These are phyloP conservation scores for Poecilobothrus nobilitatus DNA, from an alignment of 2,888 invertebrate species.

Conservation along the genomic window DNA sequence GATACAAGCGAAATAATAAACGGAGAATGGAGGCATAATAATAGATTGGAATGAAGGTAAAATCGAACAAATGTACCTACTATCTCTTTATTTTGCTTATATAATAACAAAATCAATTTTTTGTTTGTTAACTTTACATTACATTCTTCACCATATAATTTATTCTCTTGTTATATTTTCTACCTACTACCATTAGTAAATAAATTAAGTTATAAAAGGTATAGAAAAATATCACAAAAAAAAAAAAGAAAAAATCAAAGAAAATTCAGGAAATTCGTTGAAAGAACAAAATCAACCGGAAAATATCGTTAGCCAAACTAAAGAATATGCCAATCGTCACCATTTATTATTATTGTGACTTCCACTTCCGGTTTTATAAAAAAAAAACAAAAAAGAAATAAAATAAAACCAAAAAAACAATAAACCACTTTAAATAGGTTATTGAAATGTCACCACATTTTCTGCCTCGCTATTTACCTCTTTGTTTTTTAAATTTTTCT, in stretches of 20 bases:
- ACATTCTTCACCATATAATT: too few species aligned
- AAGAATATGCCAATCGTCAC: constrained; percentile 10
- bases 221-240: not conserved
- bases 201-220: not conserved
- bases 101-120: too few species aligned
- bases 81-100: too few species aligned
- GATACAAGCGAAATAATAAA: too few species aligned
- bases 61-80: too few species aligned
- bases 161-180: too few species aligned
- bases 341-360: constrained; percentile 2
- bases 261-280: constrained; percentile 1
- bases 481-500: not conserved
- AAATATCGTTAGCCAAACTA: constrained; percentile 7
- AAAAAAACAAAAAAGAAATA: not conserved
- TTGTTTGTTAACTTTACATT: too few species aligned
- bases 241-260: not conserved
- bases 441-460: not conserved
- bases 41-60: too few species aligned
- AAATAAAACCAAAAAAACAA: too few species aligned
- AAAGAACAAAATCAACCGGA: constrained; percentile 7
- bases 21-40: too few species aligned
- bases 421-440: not conserved
- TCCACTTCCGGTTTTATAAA: not conserved
- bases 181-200: too few species aligned
- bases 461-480: not conserved